Conservation (phyloP, 2,888 invertebrate genomes). For the Archips xylosteana region DNA sequence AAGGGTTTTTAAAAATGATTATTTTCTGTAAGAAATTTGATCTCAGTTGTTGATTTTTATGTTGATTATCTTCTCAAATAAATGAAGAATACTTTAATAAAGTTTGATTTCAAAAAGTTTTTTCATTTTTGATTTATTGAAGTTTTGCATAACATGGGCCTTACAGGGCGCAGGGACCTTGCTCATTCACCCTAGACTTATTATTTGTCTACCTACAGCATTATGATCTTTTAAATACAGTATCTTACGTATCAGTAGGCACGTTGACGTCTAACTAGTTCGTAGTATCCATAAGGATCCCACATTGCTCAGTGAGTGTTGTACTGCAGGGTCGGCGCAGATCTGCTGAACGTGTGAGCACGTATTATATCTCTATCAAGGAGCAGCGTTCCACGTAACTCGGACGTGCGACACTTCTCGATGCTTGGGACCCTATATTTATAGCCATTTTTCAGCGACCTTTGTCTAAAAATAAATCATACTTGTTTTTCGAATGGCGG, state of each 20-base stretch:
- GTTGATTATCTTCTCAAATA: no score
- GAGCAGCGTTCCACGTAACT: slow-evolving; percentile 58
- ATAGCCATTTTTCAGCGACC: slow-evolving; percentile 59
- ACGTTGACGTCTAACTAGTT: neutral
- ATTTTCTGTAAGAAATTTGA: no score
- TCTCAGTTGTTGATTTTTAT: no score
- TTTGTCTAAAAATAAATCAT: slow-evolving; percentile 62
- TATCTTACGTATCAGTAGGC: neutral
- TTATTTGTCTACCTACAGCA: neutral
- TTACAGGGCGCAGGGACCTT: no score
- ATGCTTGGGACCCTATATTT: slow-evolving; percentile 58
- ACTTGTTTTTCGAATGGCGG: slow-evolving; percentile 50
- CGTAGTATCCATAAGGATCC: neutral
- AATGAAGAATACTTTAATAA: no score
- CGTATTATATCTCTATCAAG: slow-evolving; percentile 51
- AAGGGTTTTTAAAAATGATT: no score
- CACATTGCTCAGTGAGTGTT: neutral
- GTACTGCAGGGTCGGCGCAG: neutral
- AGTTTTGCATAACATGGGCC: no score
- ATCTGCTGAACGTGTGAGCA: slow-evolving; percentile 40
- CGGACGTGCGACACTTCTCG: slow-evolving; percentile 65
- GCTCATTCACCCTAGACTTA: no score
- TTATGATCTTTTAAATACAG: neutral
- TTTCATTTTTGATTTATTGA: no score
- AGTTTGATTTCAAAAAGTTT: no score